A percentile compares a stretch with the other conserved stretches of the same genome.
These are phyloP conservation scores for Catharus bicknelli DNA, from an alignment of 2,113 vertebrate species.

Conservation along the genomic window DNA sequence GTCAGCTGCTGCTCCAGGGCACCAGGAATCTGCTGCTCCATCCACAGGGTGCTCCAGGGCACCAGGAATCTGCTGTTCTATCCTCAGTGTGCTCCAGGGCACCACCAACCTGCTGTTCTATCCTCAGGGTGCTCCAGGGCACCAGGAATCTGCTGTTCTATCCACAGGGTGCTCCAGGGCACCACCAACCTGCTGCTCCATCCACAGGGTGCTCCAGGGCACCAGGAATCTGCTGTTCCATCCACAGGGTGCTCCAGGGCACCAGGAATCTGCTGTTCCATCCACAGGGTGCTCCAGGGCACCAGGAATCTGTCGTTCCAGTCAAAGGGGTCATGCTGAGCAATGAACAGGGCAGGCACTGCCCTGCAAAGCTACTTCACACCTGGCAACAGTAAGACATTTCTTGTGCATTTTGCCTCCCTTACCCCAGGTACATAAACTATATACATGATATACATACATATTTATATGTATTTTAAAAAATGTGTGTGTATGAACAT, in stretches of 20 bases:
- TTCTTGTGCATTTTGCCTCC: not conserved
- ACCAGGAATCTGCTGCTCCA: not conserved
- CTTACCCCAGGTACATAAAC: not conserved
- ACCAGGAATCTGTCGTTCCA: not conserved
- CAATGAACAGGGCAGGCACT: accelerated
- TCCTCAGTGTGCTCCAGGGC: not conserved
- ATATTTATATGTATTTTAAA: no score
- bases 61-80: not conserved
- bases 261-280: accelerated
- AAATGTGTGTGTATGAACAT: not conserved
- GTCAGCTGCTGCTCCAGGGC: not conserved
- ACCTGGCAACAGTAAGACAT: not conserved
- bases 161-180: not conserved
- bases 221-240: accelerated
- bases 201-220: no score
- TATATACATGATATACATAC: not conserved
- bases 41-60: not conserved
- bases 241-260: not conserved
- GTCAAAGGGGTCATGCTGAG: not conserved
- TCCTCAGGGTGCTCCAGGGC: not conserved
- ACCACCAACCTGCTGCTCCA: not conserved
- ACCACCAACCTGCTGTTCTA: not conserved
- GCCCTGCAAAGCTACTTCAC: not conserved
- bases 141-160: not conserved
- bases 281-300: accelerated